Conservation (phyloP, 2,888 invertebrate species). For the Pegoplata infirma region DNA sequence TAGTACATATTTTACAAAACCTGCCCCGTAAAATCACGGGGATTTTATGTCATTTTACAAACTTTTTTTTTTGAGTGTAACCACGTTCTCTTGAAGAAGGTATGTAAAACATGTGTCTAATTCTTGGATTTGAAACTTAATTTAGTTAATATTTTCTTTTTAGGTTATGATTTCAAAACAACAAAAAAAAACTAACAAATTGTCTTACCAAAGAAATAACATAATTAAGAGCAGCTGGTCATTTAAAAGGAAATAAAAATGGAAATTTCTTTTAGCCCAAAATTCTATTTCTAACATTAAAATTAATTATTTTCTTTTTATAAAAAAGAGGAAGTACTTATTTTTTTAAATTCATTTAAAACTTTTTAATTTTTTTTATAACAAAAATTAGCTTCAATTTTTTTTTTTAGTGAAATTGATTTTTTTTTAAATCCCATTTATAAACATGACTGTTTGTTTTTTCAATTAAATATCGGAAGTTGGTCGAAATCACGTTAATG, state of each 20-base stretch:
- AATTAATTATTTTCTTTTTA: background rate
- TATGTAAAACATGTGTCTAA: conserved; percentile 43
- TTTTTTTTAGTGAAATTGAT: background rate
- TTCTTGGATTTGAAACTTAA: conserved; percentile 14
- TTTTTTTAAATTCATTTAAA: conserved; percentile 11
- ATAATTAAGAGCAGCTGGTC: conserved; percentile 49
- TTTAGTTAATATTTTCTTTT: conserved; percentile 21
- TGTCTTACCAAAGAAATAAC: conserved; percentile 12
- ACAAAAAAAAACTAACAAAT: background rate
- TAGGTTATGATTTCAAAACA: background rate
- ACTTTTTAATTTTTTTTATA: background rate
- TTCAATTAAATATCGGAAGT: conserved; percentile 37
- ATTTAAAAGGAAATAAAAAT: conserved; percentile 30
- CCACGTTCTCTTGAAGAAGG: background rate
- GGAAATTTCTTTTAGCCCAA: conserved; percentile 2
- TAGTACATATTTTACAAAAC: no score
- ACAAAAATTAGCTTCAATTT: conserved; percentile 27
- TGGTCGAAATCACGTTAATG: conserved; percentile 20
- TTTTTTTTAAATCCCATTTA: conserved; percentile 34
- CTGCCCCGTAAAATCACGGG: no score
- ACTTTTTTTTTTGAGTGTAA: no score
- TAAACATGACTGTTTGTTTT: conserved; percentile 39
- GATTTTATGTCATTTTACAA: no score
- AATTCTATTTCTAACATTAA: background rate
- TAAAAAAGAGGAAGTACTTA: conserved; percentile 15